A percentile compares a stretch with the other conserved stretches of the same genome.
These are phyloP conservation scores for Chaenodraco wilsoni DNA, from an alignment of 2,797 vertebrate genomes.

Conservation along the genomic window DNA sequence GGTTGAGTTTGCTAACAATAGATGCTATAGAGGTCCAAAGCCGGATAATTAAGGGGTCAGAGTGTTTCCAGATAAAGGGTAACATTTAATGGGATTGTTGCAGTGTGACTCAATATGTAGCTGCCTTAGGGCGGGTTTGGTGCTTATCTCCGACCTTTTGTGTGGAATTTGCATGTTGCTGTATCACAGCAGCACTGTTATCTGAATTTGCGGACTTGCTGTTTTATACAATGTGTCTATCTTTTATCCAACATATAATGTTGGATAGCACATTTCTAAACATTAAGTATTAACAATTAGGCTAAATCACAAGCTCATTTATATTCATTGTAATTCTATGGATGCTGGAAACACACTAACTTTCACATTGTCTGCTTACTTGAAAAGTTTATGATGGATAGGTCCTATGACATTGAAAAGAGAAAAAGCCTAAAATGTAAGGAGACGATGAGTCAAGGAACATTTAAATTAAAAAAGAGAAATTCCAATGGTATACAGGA, in stretches of 20 bases:
- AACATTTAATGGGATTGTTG: constrained; percentile 52
- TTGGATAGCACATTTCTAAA: neutral
- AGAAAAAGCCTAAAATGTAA: constrained; percentile 1
- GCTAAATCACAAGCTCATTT: neutral
- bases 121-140: constrained; percentile 31
- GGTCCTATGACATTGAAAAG: neutral
- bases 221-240: neutral
- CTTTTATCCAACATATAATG: constrained; percentile 1
- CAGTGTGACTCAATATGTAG: constrained; percentile 50
- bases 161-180: constrained; percentile 46
- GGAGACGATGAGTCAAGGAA: neutral
- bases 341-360: neutral
- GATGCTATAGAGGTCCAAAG: constrained; percentile 12
- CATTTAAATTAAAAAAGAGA: neutral
- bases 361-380: neutral
- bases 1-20: constrained; percentile 1
- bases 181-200: constrained; percentile 31
- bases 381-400: neutral
- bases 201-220: constrained; percentile 8
- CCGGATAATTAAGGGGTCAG: constrained; percentile 37
- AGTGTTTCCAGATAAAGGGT: constrained; percentile 55
- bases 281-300: neutral
- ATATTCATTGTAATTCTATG: neutral
- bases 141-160: constrained; percentile 52
- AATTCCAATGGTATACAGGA: neutral